A percentile compares a stretch with the other conserved stretches of the same genome.
These are phyloP conservation scores for Notospermus geniculatus DNA, from an alignment of 1,140 invertebrate species.

Conservation along the genomic window DNA sequence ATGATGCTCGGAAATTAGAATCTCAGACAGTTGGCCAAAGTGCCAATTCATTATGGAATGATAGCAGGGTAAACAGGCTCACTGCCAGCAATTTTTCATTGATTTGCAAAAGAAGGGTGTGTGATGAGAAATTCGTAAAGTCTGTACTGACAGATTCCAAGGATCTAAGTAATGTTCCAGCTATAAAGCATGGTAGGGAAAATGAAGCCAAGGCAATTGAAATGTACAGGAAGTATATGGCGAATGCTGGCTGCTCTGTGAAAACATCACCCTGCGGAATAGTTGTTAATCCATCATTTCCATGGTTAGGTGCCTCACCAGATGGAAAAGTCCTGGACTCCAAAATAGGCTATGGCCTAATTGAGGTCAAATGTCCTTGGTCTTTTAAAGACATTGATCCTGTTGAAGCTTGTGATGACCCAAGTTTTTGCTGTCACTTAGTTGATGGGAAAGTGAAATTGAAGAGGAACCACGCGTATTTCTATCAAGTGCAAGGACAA, in stretches of 20 bases:
- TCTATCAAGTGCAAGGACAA: slow-evolving; percentile 4
- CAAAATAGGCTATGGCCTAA: not conserved
- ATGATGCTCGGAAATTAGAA: too few species aligned
- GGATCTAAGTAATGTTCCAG: not conserved
- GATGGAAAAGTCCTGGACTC: slow-evolving; percentile 1
- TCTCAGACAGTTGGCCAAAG: too few species aligned
- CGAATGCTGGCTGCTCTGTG: not conserved
- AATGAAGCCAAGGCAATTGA: not conserved
- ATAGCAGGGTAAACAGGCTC: not conserved
- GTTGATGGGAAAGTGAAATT: not conserved
- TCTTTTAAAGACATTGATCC: not conserved
- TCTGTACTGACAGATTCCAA: not conserved
- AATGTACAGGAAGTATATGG: not conserved
- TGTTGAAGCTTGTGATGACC: not conserved
- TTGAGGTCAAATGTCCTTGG: not conserved
- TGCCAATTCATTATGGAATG: too few species aligned
- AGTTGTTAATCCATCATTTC: slow-evolving; percentile 3
- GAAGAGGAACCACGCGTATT: not conserved
- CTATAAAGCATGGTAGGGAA: not conserved
- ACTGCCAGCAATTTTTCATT: slow-evolving; percentile 5
- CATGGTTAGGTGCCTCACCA: not conserved
- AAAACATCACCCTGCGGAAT: not conserved
- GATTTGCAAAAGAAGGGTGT: not conserved
- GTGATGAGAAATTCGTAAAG: not conserved
- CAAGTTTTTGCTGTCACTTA: not conserved